Percentiles rank a stretch among this genome's conserved stretches.
These are phyloP conservation scores for Cuculus canorus DNA, from an alignment of 2,797 vertebrate species.

Conservation along the genomic window DNA sequence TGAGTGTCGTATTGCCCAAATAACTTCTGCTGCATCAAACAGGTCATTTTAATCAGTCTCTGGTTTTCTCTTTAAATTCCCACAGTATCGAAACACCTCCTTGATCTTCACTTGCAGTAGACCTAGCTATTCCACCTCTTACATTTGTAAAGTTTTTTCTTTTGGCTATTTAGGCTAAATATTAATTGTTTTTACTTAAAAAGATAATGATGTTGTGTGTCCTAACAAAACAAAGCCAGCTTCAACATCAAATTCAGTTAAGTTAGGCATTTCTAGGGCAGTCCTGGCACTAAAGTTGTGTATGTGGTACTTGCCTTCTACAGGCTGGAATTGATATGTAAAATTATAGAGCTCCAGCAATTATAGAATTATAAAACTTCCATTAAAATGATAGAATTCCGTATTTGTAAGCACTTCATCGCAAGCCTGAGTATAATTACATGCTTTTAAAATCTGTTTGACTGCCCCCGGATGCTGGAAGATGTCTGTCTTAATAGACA, in stretches of 20 bases:
- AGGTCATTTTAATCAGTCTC: not conserved
- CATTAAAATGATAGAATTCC: not conserved
- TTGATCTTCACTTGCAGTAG: not conserved
- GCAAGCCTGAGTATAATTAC: not conserved
- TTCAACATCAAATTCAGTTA: not conserved
- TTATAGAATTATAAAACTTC: not conserved
- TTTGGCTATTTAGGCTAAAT: not conserved
- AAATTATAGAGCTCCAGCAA: not conserved
- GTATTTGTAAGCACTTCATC: not conserved
- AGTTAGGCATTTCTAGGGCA: not conserved
- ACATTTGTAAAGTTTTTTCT: not conserved
- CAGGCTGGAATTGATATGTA: not conserved
- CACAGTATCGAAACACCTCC: not conserved
- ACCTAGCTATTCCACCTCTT: not conserved
- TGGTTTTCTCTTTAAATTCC: not conserved
- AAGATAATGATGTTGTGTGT: not conserved
- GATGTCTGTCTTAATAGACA: not conserved
- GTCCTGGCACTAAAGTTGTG: not conserved
- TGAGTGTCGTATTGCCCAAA: not conserved
- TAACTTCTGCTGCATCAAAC: not conserved
- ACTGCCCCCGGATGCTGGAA: not conserved
- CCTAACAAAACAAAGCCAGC: not conserved
- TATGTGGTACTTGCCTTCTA: not conserved
- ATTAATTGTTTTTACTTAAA: not conserved
- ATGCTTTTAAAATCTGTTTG: not conserved